Conservation (phyloP, 1,140 invertebrate species). For the Ceratitis capitata region DNA sequence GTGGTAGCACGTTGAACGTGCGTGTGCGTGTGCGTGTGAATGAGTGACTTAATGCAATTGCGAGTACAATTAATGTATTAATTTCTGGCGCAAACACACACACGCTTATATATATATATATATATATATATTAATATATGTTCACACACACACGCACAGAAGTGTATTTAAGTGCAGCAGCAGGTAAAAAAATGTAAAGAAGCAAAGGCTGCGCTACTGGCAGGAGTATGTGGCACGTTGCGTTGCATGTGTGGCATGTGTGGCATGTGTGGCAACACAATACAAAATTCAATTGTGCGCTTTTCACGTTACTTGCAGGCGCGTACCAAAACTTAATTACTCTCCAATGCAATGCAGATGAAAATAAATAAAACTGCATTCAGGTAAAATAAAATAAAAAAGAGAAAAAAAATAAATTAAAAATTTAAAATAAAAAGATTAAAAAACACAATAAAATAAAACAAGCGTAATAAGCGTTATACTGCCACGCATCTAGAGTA, state of each 20-base stretch:
- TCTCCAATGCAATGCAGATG: neutral
- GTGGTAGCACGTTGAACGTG: neutral
- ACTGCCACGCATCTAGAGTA: too few species aligned
- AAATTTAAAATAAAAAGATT: neutral
- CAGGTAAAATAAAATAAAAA: neutral
- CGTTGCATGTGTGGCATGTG: neutral
- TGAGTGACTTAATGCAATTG: neutral
- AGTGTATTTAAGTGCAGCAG: too few species aligned
- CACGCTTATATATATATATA: too few species aligned
- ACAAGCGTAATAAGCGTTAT: neutral
- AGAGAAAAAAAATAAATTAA: neutral
- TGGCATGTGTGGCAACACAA: neutral
- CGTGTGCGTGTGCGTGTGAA: neutral
- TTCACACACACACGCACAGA: neutral
- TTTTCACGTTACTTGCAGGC: neutral
- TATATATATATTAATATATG: too few species aligned
- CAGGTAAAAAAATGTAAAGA: neutral
- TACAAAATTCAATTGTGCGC: constrained; percentile 6
- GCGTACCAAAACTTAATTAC: constrained; percentile 8
- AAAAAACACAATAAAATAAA: neutral
- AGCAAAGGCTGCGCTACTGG: neutral
- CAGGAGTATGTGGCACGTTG: neutral
- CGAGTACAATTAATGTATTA: constrained; percentile 1
- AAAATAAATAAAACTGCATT: neutral
- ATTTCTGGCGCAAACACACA: neutral